Evolutionary conservation across 2,797 vertebrate genomes (phyloP), one percentile per base, ranked within the genome.

Genomic region (Melanogrammus aeglefinus): DNA sequence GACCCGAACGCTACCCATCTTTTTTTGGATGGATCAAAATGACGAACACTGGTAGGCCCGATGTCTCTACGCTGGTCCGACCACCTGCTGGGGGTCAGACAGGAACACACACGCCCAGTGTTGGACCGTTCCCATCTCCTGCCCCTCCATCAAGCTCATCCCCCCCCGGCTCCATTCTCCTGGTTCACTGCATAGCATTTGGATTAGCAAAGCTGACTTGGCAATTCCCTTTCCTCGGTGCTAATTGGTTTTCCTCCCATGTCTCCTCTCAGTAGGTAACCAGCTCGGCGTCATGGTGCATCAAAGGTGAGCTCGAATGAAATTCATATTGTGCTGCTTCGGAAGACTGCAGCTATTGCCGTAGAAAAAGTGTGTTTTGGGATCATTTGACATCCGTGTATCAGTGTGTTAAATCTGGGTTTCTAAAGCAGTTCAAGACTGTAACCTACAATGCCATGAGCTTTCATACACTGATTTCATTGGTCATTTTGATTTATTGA

Each of bases 261-360:
- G 78, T 89, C 91, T 92, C 88, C 7, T 88, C 93, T 88, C 94
- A 98, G 97, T 98, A 91, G 97, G 96, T 89, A 97, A 96, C 95
- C 98, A 99, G 92, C 96, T 99, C 85, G 95, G 97, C 90, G 95
- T 95, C 92, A 95, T 99, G 94, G 96, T 97, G 95, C 97, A 99
- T 96, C 96, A 97, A 98, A 99, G 98, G 98, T 99, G 95, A 91
- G 90, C 81, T 47, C 13, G 77, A 63, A 16, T 33, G 8, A 18
- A 36, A 35, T 31, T 0, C n/a, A 12, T 73, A 29, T 71, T 72
- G 57, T n/a, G 57, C 27, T 27, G 57, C 27, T 27, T 10, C 24
- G 8, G 0, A 29, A 29, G 66, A 0, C 2, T 24, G 1, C 24
- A 12, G 18, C 63, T 66, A 21, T 27, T n/a, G 63, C 63, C 8